A percentile compares a stretch with the other conserved stretches of the same genome.
phyloP scores from a whole-genome alignment of 2,113 vertebrate genomes.

The Pionites leucogaster region DNA sequence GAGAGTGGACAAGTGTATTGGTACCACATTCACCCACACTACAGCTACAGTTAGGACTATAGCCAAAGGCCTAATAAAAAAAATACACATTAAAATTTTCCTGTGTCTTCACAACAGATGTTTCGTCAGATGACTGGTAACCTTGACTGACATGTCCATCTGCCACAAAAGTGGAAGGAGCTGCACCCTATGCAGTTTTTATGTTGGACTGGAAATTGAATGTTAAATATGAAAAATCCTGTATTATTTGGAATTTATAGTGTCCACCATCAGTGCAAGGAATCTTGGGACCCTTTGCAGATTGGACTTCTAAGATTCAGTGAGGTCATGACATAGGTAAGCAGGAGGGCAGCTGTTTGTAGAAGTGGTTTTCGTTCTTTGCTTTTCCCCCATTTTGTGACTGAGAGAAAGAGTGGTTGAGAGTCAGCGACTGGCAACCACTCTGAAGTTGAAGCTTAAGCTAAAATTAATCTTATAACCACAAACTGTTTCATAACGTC shows the following conservation, averaged over 20 bases:
- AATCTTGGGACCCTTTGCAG: background rate
- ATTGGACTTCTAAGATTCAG: background rate
- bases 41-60: background rate
- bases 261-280: background rate
- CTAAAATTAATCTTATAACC: constrained; percentile 59
- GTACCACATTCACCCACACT: background rate
- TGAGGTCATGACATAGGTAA: background rate
- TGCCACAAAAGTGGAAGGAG: background rate
- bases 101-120: background rate
- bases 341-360: background rate
- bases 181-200: background rate
- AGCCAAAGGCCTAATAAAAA: background rate
- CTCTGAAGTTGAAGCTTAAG: background rate
- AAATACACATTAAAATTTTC: background rate
- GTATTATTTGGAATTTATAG: background rate
- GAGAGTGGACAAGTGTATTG: background rate
- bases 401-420: background rate
- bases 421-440: background rate
- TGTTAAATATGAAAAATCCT: background rate
- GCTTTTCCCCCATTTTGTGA: background rate
- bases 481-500: constrained; percentile 51
- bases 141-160: no score
- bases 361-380: background rate
- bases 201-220: background rate
- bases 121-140: background rate